Conservation (phyloP, 1,140 invertebrate genomes). For the Leptopilina clavipes region DNA sequence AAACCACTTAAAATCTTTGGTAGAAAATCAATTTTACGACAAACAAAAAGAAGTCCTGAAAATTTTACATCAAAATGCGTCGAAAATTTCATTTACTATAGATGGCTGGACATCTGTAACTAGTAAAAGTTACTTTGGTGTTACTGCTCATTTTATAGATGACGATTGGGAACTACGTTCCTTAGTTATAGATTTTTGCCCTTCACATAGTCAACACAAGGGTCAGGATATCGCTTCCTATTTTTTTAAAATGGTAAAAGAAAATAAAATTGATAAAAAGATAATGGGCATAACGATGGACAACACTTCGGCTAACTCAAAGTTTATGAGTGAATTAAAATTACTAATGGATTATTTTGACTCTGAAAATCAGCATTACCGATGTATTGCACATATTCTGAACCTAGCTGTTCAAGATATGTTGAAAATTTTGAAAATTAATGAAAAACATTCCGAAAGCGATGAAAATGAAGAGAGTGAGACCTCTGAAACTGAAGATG, state of each 20-base stretch:
- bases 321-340: background rate
- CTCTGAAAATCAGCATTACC: background rate
- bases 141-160: no score
- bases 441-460: background rate
- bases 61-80: no score
- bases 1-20: no score
- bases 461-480: background rate
- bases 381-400: background rate
- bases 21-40: no score
- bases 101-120: no score
- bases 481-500: background rate
- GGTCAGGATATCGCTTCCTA: background rate
- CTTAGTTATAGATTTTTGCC: background rate
- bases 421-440: background rate
- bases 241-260: background rate
- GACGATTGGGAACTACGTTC: no score
- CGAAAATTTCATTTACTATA: no score
- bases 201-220: background rate
- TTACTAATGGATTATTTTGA: background rate
- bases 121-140: no score
- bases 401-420: background rate
- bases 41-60: no score
- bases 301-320: background rate
- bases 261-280: background rate
- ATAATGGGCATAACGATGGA: background rate